Conservation (phyloP, 2,888 invertebrate genomes). For the Heliothis peltigera region DNA sequence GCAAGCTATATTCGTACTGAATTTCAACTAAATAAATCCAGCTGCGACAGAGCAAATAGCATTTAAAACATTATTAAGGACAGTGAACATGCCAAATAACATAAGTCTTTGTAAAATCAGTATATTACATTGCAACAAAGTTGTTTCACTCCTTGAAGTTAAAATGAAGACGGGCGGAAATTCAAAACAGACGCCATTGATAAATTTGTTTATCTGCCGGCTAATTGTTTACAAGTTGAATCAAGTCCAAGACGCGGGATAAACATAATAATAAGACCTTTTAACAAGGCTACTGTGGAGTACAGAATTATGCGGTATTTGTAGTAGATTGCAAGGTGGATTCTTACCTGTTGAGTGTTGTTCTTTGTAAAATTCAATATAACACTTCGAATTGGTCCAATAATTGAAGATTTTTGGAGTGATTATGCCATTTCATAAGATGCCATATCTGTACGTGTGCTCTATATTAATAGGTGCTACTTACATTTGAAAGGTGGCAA, state of each 20-base stretch:
- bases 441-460: too few relatives aligned
- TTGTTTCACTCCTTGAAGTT: neutral
- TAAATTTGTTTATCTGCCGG: slow-evolving; percentile 29
- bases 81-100: neutral
- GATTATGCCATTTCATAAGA: too few relatives aligned
- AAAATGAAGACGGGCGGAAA: slow-evolving; percentile 8
- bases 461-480: too few relatives aligned
- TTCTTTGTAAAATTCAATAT: too few relatives aligned
- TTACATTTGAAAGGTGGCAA: too few relatives aligned
- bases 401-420: too few relatives aligned
- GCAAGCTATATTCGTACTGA: too few relatives aligned
- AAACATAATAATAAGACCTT: slow-evolving; percentile 8
- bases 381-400: too few relatives aligned
- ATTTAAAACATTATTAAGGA: neutral
- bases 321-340: neutral
- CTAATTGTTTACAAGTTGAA: slow-evolving; percentile 32
- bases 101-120: neutral
- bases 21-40: too few relatives aligned
- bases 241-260: slow-evolving; percentile 3
- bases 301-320: neutral
- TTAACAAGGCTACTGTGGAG: neutral
- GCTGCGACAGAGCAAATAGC: too few relatives aligned
- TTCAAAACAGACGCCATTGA: slow-evolving; percentile 11
- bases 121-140: neutral
- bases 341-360: neutral